phyloP scores from a whole-genome alignment of 1,140 invertebrate genomes.

The Cotesia glomerata region DNA sequence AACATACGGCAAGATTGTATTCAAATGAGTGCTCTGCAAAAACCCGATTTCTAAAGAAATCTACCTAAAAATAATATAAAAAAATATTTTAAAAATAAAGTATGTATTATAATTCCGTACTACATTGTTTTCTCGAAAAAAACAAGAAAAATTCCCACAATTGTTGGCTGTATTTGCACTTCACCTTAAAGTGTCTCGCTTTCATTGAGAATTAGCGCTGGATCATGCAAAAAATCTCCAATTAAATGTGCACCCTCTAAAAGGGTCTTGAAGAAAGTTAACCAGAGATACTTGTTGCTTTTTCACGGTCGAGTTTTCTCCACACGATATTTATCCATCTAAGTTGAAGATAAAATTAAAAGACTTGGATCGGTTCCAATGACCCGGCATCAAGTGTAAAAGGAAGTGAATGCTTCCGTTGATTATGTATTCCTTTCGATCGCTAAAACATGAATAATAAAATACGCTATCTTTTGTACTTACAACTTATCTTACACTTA shows the following conservation, averaged over 20 bases:
- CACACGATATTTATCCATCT: background rate
- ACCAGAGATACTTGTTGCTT: too few species aligned
- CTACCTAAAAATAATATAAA: too few species aligned
- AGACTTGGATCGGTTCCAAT: constrained; percentile 7
- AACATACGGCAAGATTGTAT: too few species aligned
- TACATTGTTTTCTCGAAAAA: background rate
- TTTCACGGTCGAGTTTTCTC: constrained; percentile 4
- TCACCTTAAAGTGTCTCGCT: background rate
- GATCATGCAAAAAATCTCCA: background rate
- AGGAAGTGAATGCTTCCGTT: constrained; percentile 24
- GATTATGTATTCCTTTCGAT: constrained; percentile 4
- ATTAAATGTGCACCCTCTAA: background rate
- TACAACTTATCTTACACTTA: too few species aligned
- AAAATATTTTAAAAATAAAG: background rate
- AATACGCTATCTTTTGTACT: background rate
- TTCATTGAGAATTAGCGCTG: background rate
- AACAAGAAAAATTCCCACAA: background rate
- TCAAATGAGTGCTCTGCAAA: too few species aligned
- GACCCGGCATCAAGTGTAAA: background rate
- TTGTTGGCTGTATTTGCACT: constrained; percentile 5
- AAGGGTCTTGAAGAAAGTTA: background rate
- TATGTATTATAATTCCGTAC: background rate
- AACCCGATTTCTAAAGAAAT: too few species aligned
- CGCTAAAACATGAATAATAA: background rate
- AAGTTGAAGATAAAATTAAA: background rate